Evolutionary conservation across 1,140 invertebrate species (phyloP).

Genomic region (Bilobella aurantiaca): DNA sequence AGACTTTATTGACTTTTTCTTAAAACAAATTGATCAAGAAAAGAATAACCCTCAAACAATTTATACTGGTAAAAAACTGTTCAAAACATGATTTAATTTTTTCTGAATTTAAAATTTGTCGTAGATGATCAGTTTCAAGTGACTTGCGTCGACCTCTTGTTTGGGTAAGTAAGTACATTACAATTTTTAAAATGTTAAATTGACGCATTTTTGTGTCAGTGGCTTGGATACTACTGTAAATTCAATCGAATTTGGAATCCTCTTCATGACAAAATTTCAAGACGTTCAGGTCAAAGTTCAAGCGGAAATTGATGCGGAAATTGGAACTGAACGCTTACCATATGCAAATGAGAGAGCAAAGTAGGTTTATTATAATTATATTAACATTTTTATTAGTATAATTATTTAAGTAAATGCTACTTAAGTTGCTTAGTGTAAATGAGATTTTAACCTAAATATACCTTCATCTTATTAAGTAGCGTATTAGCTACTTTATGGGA

Average conservation of each 20-base stretch:
- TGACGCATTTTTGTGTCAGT: background rate
- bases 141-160: slow-evolving; percentile 3
- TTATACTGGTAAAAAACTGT: background rate
- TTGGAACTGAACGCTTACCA: slow-evolving; percentile 9
- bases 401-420: background rate
- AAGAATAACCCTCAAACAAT: background rate
- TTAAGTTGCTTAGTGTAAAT: background rate
- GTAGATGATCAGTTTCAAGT: slow-evolving; percentile 1
- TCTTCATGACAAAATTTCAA: background rate
- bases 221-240: slow-evolving; percentile 2
- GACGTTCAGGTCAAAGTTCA: slow-evolving; percentile 6
- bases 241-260: background rate
- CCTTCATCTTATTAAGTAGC: too few relatives aligned
- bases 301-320: slow-evolving; percentile 9
- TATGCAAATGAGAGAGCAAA: slow-evolving; percentile 6
- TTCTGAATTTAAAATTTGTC: background rate
- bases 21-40: background rate
- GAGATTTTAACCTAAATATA: too few relatives aligned
- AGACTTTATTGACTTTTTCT: background rate
- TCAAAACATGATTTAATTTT: background rate
- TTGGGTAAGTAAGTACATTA: background rate
- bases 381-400: too few relatives aligned
- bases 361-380: background rate
- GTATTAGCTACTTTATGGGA: too few relatives aligned
- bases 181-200: background rate